phyloP scores from a whole-genome alignment of 1,140 invertebrate genomes.

The Lithobius niger region DNA sequence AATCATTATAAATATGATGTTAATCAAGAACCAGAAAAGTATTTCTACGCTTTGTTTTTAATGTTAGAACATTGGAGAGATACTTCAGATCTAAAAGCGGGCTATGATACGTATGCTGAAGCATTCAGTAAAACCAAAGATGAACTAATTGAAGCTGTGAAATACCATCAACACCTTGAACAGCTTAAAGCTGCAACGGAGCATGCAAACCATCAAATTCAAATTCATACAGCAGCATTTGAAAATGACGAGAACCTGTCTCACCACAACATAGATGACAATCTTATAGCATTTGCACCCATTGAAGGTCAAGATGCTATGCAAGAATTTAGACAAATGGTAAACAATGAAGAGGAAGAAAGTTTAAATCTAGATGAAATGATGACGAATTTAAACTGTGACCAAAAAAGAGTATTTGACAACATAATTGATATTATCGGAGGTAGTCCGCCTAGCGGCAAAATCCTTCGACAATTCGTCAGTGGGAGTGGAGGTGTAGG shows the following conservation, averaged over 20 bases:
- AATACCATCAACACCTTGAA: neutral
- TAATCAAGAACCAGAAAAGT: slow-evolving; percentile 4
- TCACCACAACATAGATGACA: neutral
- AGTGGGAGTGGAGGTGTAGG: slow-evolving; percentile 6
- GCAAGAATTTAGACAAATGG: neutral
- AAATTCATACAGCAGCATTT: too few species aligned
- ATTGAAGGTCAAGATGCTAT: neutral
- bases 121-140: neutral
- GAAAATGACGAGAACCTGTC: neutral
- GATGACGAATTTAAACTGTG: neutral
- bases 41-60: slow-evolving; percentile 1
- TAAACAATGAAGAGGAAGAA: neutral
- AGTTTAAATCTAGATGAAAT: neutral
- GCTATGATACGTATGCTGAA: neutral
- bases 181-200: neutral
- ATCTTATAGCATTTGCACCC: neutral
- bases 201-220: neutral
- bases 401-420: slow-evolving; percentile 3
- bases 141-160: neutral
- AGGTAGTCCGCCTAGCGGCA: neutral
- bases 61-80: slow-evolving; percentile 6
- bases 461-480: slow-evolving; percentile 1
- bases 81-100: neutral
- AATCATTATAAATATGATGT: neutral
- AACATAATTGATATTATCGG: neutral